Evolutionary conservation across 2,113 vertebrate genomes (phyloP), one percentile per base, ranked within the genome.

Genomic region (Podocnemis expansa): DNA sequence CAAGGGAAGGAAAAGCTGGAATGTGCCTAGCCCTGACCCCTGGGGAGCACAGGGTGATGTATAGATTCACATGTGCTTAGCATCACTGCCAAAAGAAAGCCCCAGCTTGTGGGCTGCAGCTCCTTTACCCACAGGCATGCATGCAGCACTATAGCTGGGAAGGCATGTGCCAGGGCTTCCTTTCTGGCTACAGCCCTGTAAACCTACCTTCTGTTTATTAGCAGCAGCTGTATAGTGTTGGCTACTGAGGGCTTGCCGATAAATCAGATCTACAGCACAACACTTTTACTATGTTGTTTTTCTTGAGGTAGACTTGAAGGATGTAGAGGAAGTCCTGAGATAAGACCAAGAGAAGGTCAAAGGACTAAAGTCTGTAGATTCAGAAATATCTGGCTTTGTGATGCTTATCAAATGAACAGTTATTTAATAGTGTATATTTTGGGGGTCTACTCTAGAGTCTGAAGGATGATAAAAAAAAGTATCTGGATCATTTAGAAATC

Each of bases 241-340:
- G 55, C 55, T 10, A 10, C 58, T 63, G 31, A 17, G 14, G 31
- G 13, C 29, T 63, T 63, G 58, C 58, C 58, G 34, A 17, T 29
- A 63, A 63, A 63, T 63, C 13, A 13, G 34, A 63, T 63, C 29
- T 34, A 16, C 58, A 16, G 58, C 8, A 34, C 29, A 63, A 34
- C 58, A 63, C 31, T 63, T 63, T 63, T 63, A 63, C 58, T 13
- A 63, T 63, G 16, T 31, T 34, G 58, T 31, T 34, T 63, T 63
- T 63, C 19, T 31, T 56, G n/a, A 0, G 3, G 0, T 22, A 10
- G 82, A 14, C 13, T n/a, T 63, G 73, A 49, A 29, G 0, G 21
- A 54, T 41, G 45, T 41, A n/a, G 85, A 49, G 45, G 17, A 82
- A 89, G 25, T 79, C 16, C 24, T 80, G 3, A 27, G 25, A 43